A percentile compares a stretch with the other conserved stretches of the same genome.
Conservation (phyloP, 2,113 vertebrate genomes). For the Jaculus jaculus region DNA sequence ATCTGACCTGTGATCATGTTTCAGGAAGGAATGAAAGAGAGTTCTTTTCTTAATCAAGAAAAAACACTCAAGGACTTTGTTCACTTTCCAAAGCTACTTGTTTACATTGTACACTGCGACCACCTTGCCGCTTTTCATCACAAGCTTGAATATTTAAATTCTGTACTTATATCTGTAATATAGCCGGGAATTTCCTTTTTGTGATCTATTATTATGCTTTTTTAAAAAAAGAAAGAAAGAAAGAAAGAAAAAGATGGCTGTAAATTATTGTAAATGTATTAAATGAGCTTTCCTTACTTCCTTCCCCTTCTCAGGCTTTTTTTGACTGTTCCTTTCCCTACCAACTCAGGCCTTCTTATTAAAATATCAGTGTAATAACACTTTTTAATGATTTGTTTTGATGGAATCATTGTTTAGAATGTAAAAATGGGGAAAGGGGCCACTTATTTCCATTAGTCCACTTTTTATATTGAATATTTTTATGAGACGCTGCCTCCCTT, state of each 20-base stretch:
- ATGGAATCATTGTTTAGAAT: constrained; percentile 91
- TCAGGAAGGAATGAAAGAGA: constrained; percentile 86
- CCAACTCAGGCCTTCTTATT: constrained; percentile 95
- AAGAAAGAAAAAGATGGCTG: constrained; percentile 88
- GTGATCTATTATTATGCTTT: constrained; percentile 91
- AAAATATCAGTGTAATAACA: constrained; percentile 83
- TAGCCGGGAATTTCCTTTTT: constrained; percentile 89
- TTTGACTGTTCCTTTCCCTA: constrained; percentile 93
- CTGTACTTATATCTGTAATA: constrained; percentile 94
- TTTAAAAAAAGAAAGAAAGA: constrained; percentile 54
- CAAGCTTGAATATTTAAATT: constrained; percentile 99
- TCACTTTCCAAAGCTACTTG: constrained; percentile 98
- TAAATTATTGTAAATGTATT: constrained; percentile 99
- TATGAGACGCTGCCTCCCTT: constrained; percentile 72
- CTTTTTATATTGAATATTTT: constrained; percentile 84
- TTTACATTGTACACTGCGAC: constrained; percentile 95
- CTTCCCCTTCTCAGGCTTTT: constrained; percentile 91
- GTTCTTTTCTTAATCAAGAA: constrained; percentile 85
- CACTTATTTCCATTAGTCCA: constrained; percentile 84
- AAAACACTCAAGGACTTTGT: constrained; percentile 91
- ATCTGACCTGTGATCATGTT: constrained; percentile 88
- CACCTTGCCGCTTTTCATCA: constrained; percentile 92
- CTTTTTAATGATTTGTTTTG: constrained; percentile 88
- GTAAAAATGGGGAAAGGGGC: constrained; percentile 91
- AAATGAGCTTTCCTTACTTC: constrained; percentile 89